A percentile compares a stretch with the other conserved stretches of the same genome.
phyloP scores from a whole-genome alignment of 2,113 vertebrate genomes.

The Carlito syrichta region DNA sequence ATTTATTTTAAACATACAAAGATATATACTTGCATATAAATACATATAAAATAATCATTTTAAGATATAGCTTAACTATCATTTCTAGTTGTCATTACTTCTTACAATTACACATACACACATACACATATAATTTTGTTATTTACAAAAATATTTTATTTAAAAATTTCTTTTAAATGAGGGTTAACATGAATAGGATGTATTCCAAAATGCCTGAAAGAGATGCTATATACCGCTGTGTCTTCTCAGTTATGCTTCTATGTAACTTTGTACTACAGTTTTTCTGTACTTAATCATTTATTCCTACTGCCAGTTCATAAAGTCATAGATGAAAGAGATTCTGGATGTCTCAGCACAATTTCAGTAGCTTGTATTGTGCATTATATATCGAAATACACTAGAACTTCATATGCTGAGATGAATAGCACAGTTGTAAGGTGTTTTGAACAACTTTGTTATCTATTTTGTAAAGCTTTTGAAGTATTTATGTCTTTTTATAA shows the following conservation, averaged over 20 bases:
- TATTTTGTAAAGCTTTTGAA: neutral
- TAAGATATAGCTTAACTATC: neutral
- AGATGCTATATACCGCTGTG: neutral
- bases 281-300: neutral
- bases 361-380: neutral
- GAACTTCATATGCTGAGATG: neutral
- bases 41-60: neutral
- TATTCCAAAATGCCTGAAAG: neutral
- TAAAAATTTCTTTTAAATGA: neutral
- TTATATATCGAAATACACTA: neutral
- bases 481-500: neutral
- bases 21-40: neutral
- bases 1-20: neutral
- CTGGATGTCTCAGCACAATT: neutral
- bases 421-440: neutral
- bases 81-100: neutral
- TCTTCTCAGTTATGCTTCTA: neutral
- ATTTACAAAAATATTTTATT: neutral
- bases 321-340: neutral
- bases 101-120: neutral
- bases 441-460: neutral
- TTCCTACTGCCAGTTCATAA: neutral
- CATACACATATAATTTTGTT: neutral
- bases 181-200: neutral
- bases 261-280: neutral